Conservation (phyloP, 2,113 vertebrate species). For the Climacteris rufus region DNA sequence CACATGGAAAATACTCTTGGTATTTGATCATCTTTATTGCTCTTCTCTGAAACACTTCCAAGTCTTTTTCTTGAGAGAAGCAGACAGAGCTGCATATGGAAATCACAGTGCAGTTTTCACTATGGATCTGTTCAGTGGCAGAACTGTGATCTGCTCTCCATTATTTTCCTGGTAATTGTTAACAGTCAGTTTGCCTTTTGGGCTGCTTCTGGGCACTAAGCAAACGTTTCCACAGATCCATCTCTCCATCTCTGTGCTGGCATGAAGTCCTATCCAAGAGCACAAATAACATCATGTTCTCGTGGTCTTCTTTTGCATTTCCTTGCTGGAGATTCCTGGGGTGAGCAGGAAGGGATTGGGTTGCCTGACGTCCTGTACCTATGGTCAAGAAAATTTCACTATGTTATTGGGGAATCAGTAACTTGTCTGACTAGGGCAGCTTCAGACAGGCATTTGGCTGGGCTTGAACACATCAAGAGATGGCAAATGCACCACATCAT, state of each 20-base stretch:
- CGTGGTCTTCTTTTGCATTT: not conserved
- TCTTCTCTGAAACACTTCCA: slow-evolving; percentile 41
- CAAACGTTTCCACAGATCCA: not conserved
- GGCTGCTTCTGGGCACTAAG: slow-evolving; percentile 1
- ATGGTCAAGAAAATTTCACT: not conserved
- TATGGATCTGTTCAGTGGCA: not conserved
- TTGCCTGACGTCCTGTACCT: not conserved
- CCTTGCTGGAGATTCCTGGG: not conserved
- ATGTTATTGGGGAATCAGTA: not conserved
- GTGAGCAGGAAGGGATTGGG: not conserved
- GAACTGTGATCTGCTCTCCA: slow-evolving; percentile 4
- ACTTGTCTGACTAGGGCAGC: not conserved
- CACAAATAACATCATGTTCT: not conserved
- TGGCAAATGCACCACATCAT: not conserved
- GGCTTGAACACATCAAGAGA: not conserved
- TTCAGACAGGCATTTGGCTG: not conserved
- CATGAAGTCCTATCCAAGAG: rapidly evolving
- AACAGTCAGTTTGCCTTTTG: slow-evolving; percentile 22
- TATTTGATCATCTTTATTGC: slow-evolving; percentile 18
- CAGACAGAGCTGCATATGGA: not conserved
- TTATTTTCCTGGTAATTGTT: slow-evolving; percentile 33
- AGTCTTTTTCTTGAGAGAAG: not conserved
- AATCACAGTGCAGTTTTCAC: not conserved
- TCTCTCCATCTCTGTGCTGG: not conserved
- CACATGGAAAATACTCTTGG: slow-evolving; percentile 26